Percentiles rank a stretch among this genome's conserved stretches.
phyloP scores from a whole-genome alignment of 2,113 vertebrate genomes.

The Arenaria interpres region DNA sequence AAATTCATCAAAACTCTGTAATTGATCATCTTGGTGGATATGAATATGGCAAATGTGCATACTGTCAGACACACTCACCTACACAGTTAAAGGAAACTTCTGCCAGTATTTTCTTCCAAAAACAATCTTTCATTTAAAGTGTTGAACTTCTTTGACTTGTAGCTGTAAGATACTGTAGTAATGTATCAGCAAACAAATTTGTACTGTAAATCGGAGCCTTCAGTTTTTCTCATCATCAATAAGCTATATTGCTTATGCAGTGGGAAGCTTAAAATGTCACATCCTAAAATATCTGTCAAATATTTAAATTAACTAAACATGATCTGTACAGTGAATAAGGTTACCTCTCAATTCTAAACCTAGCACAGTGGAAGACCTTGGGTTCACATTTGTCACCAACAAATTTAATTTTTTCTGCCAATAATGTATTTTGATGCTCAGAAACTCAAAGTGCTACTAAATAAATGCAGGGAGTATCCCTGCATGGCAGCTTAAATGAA shows the following conservation, averaged over 20 bases:
- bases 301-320: background rate
- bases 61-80: background rate
- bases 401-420: background rate
- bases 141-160: background rate
- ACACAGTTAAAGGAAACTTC: background rate
- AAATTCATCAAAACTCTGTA: background rate
- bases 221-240: background rate
- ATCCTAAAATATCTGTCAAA: background rate
- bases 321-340: background rate
- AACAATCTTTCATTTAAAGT: background rate
- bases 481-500: background rate
- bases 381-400: background rate
- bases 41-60: background rate
- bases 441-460: background rate
- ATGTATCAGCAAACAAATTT: background rate
- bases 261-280: background rate
- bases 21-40: background rate
- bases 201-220: background rate
- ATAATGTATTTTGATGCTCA: background rate
- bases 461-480: background rate
- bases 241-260: background rate
- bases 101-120: background rate
- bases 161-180: background rate
- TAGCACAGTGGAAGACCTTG: background rate
- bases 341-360: background rate